These are phyloP conservation scores for Actias luna DNA, from an alignment of 2,888 invertebrate genomes.

Conservation along the genomic window DNA sequence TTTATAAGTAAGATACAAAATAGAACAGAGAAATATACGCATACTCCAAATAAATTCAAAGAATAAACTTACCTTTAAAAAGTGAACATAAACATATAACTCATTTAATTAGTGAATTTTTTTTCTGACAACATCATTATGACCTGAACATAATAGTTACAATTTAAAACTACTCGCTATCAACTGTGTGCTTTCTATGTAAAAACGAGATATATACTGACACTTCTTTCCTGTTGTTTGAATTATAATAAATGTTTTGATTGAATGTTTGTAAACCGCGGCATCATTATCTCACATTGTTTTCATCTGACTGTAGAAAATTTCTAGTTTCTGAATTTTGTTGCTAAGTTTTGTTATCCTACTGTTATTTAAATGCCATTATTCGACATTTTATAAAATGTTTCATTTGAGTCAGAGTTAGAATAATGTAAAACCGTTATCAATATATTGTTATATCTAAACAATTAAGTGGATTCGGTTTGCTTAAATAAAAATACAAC, in stretches of 20 bases:
- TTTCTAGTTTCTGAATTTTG: slow-evolving; percentile 10
- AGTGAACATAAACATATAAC: not conserved
- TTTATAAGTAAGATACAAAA: not conserved
- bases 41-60: not conserved
- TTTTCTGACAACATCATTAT: not conserved
- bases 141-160: not conserved
- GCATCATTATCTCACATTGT: slow-evolving; percentile 53
- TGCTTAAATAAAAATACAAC: too few species aligned
- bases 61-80: not conserved
- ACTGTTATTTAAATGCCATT: not conserved
- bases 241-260: slow-evolving; percentile 46
- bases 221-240: slow-evolving; percentile 30
- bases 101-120: not conserved
- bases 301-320: slow-evolving; percentile 42
- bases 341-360: not conserved
- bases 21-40: not conserved
- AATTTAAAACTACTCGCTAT: not conserved
- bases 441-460: not conserved
- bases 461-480: too few species aligned
- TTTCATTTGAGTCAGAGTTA: not conserved
- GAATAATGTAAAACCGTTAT: not conserved
- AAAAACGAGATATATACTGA: slow-evolving; percentile 51
- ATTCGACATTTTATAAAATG: not conserved
- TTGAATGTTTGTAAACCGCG: slow-evolving; percentile 68
- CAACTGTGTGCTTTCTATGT: slow-evolving; percentile 41